These are phyloP conservation scores for Notoglanidium macrostoma DNA, from an alignment of 2,797 vertebrate genomes.

Conservation along the genomic window DNA sequence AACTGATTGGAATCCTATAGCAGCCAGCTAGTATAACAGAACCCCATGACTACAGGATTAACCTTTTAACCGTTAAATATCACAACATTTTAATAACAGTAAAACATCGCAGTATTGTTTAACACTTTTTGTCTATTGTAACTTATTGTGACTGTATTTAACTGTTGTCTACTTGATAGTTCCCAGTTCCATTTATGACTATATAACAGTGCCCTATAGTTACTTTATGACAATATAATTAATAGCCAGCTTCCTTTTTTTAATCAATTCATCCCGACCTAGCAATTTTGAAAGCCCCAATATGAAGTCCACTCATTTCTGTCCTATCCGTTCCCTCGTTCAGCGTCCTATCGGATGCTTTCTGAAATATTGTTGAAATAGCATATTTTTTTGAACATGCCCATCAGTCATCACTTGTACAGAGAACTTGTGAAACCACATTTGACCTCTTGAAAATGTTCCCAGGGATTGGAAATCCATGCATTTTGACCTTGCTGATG, in stretches of 20 bases:
- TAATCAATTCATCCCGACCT: background rate
- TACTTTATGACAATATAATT: background rate
- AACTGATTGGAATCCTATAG: background rate
- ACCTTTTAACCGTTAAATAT: too few species aligned
- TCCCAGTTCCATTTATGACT: background rate
- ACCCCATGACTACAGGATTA: background rate
- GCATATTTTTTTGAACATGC: background rate
- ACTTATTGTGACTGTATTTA: too few species aligned
- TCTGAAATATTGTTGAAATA: background rate
- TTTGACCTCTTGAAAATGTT: conserved; percentile 14
- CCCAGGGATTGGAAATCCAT: conserved; percentile 2
- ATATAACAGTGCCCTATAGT: background rate
- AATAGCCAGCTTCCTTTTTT: background rate
- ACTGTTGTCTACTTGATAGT: background rate
- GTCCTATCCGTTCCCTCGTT: background rate
- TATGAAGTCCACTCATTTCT: background rate
- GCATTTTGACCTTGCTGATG: conserved; percentile 35
- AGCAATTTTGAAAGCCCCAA: background rate
- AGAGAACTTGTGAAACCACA: background rate
- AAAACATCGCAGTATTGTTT: background rate
- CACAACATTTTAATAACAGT: background rate
- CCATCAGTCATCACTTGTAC: conserved; percentile 2
- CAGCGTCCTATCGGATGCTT: background rate
- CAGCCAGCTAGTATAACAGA: background rate
- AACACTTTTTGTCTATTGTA: background rate